phyloP scores from a whole-genome alignment of 2,888 invertebrate genomes.

The Drosophila picticornis region DNA sequence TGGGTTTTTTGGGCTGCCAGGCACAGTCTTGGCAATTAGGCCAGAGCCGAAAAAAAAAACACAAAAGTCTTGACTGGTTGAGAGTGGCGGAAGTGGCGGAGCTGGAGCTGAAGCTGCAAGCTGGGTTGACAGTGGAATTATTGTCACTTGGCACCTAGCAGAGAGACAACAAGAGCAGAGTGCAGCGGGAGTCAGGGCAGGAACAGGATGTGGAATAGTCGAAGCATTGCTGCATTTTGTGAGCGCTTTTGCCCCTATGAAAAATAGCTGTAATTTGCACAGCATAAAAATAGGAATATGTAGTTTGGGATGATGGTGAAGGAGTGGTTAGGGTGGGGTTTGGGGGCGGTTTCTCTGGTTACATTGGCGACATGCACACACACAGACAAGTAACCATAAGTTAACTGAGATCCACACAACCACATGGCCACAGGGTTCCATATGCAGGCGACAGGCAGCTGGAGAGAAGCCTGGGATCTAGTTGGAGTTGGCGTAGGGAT shows the following conservation, averaged over 20 bases:
- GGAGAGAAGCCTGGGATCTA: conserved; percentile 8
- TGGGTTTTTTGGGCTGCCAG: conserved; percentile 22
- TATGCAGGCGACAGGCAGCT: conserved; percentile 68
- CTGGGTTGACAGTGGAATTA: conserved; percentile 65
- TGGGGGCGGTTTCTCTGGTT: background rate
- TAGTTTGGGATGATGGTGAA: conserved; percentile 10
- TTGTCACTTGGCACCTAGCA: conserved; percentile 77
- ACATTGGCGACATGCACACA: conserved; percentile 16
- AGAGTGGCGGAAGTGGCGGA: conserved; percentile 2
- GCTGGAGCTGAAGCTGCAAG: conserved; percentile 1
- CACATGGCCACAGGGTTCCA: conserved; percentile 67
- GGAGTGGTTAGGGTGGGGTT: background rate
- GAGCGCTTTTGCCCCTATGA: conserved; percentile 76
- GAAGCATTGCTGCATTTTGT: conserved; percentile 62
- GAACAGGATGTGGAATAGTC: conserved; percentile 42
- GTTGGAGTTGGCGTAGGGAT: background rate
- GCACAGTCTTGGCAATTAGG: conserved; percentile 75
- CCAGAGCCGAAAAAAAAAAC: conserved; percentile 62
- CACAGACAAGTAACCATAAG: conserved; percentile 72
- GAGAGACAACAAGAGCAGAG: conserved; percentile 39
- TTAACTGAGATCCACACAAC: conserved; percentile 79
- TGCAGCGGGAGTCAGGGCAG: background rate
- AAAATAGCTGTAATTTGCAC: conserved; percentile 81
- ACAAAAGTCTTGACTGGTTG: conserved; percentile 47
- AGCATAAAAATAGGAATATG: conserved; percentile 77